Percentiles rank a stretch among this genome's conserved stretches.
Evolutionary conservation across 1,140 invertebrate species (phyloP).

Genomic region (Drosophila truncata): DNA sequence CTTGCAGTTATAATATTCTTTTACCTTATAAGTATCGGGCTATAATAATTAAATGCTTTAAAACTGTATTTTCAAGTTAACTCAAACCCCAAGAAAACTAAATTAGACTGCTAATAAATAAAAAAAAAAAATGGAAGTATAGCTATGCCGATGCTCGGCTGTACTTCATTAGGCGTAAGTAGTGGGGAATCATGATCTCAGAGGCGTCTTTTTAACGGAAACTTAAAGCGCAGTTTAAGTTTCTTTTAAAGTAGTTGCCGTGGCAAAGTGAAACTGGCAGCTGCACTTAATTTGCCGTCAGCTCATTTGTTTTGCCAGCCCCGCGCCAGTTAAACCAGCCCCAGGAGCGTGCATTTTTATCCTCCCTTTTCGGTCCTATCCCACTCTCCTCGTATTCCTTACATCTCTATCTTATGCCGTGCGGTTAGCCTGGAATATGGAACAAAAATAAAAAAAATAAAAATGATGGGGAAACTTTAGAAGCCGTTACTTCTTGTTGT

Average conservation of each 20-base stretch:
- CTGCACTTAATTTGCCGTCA: conserved; percentile 79
- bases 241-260: conserved; percentile 69
- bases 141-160: conserved; percentile 10
- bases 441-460: conserved; percentile 30
- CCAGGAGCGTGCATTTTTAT: conserved; percentile 35
- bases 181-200: conserved; percentile 21
- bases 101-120: not conserved
- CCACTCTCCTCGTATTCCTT: not conserved
- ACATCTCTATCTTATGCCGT: conserved; percentile 45
- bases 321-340: conserved; percentile 21
- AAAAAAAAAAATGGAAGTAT: not conserved
- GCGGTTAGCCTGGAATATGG: conserved; percentile 45
- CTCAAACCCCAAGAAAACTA: not conserved
- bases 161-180: conserved; percentile 51
- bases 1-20: too few species aligned
- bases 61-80: too few species aligned
- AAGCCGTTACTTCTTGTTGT: conserved; percentile 52
- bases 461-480: conserved; percentile 53
- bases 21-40: too few species aligned
- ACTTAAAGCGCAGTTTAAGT: conserved; percentile 68
- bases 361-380: conserved; percentile 21
- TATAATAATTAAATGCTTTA: too few species aligned
- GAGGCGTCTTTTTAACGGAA: conserved; percentile 47
- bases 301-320: conserved; percentile 69
- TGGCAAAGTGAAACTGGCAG: conserved; percentile 71